Base-by-base conservation (phyloP, 2,888 invertebrate genomes). In the Andrena marginata region DNA sequence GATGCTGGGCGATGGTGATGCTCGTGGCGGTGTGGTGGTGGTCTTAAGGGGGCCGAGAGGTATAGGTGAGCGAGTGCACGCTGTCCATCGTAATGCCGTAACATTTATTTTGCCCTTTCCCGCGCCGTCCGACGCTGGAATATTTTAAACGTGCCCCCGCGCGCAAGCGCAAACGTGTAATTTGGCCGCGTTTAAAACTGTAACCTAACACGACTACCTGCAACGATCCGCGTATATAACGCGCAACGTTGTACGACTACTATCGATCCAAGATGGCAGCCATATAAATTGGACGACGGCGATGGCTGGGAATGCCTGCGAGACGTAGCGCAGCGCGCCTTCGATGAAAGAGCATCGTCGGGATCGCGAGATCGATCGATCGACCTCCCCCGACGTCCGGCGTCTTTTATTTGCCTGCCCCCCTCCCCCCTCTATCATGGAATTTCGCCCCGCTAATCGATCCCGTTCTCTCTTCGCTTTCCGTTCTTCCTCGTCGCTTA, bases 131-230 rank as follows among this genome's bases (percentile, higher is more conserved):
- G 87, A 89, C 90, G 90, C 86, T 85, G 91, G 93, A 93, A 93
- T 93, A 93, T 93, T 93, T 93, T 93, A 92, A 93, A 91, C 90
- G 88, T 83, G 89, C 82, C 79, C 72, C 80, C 84, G 85, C 86
- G 86, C 85, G 74, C 84, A 77, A 82, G 88, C 90, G 88, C 89
- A 91, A 93, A 93, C 93, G 91, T 93, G 92, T 93, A 93, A 93
- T 93, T 93, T 93, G 91, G 90, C 91, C 91, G 92, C 92, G 92
- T 93, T 93, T 93, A 93, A 93, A 93, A 93, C 92, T 92, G 92
- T 92, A 93, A 93, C 92, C 92, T 91, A 92, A 93, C 93, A 92
- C 93, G 92, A 92, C 92, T 91, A 90, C 92, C 87, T 87, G 86
- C 88, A 86, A 86, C 85, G 77, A 84, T 86, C 82, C 71, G 74